Evolutionary conservation across 2,888 invertebrate species (phyloP), one percentile per base, ranked within the genome.

Genomic region (Standfussiana lucernea): DNA sequence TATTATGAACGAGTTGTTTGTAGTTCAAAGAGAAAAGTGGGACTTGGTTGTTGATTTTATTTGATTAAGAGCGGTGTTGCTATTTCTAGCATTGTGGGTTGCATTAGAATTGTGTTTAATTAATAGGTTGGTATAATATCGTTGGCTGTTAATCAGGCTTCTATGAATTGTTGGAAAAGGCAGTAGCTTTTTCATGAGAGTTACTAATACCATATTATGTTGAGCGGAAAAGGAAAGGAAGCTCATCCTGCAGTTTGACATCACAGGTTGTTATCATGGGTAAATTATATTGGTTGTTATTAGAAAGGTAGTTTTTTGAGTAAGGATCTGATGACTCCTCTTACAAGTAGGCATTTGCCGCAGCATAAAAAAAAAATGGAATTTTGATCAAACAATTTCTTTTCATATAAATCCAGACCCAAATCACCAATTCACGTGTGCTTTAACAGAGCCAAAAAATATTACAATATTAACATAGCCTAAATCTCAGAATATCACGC

Each of bases 1-100:
- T 70, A 80, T 70, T 84, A 70, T 62, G 42, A 32, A 66, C 24
- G 35, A 50, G 78, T 83, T 50, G 42, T 64, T 83, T 77, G 21
- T 24, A 47, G 35, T 35, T 79, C 61, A 77, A 53, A 70, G 28
- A 35, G 37, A 53, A 77, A 66, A 61, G 53, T 59, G 32, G 45
- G 62, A 13, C 64, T 40, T 15, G 7, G n/a, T 24, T n/a, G 64
- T 68, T 62, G 45, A 67, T 67, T 62, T 74, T 59, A 66, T 62
- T 62, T 45, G 18, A 40, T 32, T n/a, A 72, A 42, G 1, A 28
- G 61, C 10, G 0, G 6, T 32, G 32, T 0, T 64, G 32, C 35
- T 47, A 47, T 61, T 59, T 15, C 28, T 61, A 28, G 28, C 5
- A 18, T 6, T 15, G 35, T 74, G 18, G 7, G 24, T 28, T 37